Evolutionary conservation across 1,140 invertebrate genomes (phyloP), one percentile per base, ranked within the genome.

Genomic region (Holcopasites calliopsidis): DNA sequence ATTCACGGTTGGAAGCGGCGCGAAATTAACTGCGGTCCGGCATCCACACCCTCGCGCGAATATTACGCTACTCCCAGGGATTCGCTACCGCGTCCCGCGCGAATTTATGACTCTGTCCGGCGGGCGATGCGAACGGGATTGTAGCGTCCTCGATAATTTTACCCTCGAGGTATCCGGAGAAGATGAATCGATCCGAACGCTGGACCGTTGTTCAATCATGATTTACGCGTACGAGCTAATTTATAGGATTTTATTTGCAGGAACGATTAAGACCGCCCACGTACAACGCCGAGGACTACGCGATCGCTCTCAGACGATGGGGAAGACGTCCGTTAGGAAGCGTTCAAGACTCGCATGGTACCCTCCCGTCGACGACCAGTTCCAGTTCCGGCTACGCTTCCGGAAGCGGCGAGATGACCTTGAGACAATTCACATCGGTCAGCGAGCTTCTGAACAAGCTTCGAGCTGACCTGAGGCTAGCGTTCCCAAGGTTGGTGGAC

Each of bases 401-500:
- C 66, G 89, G 87, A 84, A 94, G 94, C 47, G 94, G 94, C 57
- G 96, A 97, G 88, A 97, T 98, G 96, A 96, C 95, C 21, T 91
- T 97, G 40, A 93, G 95, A 58, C 96, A 97, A 89, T 97, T 98
- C 88, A 94, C 95, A 38, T 95, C 95, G 33, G 94, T 97, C 61
- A 96, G 96, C 40, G 97, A 98, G 89, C 93, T 98, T 1, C 92
- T 98, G n/a, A 95, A 95, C 54, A 98, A 98, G 87, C 93, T 98
- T 3, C 93, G 96, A 76, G 94, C 96, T 2, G 97, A 98, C 90
- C 93, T 98, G 0, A 93, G 95, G 73, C 93, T 97, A 18, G 96
- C 97, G 0, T 97, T 97, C 91, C 95, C 96, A 78, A 97, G 97
- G 97, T 97, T 92, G 90, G 79, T 55, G 26, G 0, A n/a, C 6